Evolutionary conservation across 1,140 invertebrate species (phyloP), one percentile per base, ranked within the genome.

Genomic region (Saccostrea cuccullata): DNA sequence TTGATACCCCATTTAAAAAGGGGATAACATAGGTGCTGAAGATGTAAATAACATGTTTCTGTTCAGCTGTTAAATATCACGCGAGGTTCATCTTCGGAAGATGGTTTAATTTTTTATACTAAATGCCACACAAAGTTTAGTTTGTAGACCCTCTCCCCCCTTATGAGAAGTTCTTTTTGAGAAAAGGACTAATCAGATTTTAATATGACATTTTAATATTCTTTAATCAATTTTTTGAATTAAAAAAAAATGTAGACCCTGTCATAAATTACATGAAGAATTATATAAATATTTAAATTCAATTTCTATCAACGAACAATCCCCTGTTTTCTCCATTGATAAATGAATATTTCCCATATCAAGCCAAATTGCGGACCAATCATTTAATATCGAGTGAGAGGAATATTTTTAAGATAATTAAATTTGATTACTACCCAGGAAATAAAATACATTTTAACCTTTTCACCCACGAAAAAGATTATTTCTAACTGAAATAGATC

Each of bases 381-480:
- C 23, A 77, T 77, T 40, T 30, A 77, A 77, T 77, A 36, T 77
- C 26, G 23, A 77, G 23, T 30, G 23, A 77, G 26, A 30, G 30
- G 30, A 77, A 30, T 77, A 77, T 77, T 26, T 47, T 36, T 26
- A 77, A 77, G 70, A 77, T 77, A 77, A 77, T 77, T 77, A 77
- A 15, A 47, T 26, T 36, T 77, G 70, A 77, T 77, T 5, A 77
- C 30, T 36, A 36, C 26, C 23, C 5, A 77, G 26, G 70, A 77
- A 77, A 77, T 77, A 77, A 77, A 77, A 77, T 77, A 40, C 26
- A 77, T 77, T 77, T 77, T 77, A 77, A 77, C 70, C 70, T 77
- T 77, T 77, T 77, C 70, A 77, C 70, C 70, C 13, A 3, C 70
- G 26, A 77, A 30, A 26, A 77, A 30, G 70, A 77, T 77, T 30